A percentile compares a stretch with the other conserved stretches of the same genome.
Conservation (phyloP, 2,113 vertebrate species). For the Mesembrinibis cayennensis region DNA sequence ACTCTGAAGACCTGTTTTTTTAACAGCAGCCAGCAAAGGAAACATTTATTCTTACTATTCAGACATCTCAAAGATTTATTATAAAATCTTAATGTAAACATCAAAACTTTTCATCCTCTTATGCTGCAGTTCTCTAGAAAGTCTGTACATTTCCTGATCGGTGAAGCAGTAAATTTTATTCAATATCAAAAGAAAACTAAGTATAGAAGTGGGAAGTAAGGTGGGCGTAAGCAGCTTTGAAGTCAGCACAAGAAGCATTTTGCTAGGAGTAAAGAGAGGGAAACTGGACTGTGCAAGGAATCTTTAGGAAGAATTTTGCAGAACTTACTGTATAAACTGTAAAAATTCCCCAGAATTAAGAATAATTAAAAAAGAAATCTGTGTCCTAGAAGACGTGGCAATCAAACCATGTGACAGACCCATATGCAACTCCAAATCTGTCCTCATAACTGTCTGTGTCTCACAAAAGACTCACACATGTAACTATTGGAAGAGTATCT, state of each 20-base stretch:
- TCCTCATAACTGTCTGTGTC: slow-evolving; percentile 79
- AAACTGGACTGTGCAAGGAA: not conserved
- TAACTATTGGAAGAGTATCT: slow-evolving; percentile 82
- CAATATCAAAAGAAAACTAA: slow-evolving; percentile 49
- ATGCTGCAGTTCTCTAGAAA: slow-evolving; percentile 12
- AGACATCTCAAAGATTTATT: slow-evolving; percentile 29
- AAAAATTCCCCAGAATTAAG: slow-evolving; percentile 72
- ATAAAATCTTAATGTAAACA: slow-evolving; percentile 50
- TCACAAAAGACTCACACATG: slow-evolving; percentile 83
- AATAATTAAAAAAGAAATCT: slow-evolving; percentile 75
- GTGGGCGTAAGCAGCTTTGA: slow-evolving; percentile 46
- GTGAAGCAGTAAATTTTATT: slow-evolving; percentile 45
- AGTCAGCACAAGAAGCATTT: slow-evolving; percentile 41
- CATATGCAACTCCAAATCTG: slow-evolving; percentile 86
- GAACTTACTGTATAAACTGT: slow-evolving; percentile 60
- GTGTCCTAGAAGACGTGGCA: slow-evolving; percentile 78
- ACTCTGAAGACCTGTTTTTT: slow-evolving; percentile 29
- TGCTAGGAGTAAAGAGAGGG: not conserved
- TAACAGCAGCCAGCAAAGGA: not conserved
- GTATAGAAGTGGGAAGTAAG: slow-evolving; percentile 44
- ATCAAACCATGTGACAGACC: slow-evolving; percentile 82
- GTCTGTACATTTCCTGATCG: slow-evolving; percentile 7
- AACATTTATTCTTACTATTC: slow-evolving; percentile 27
- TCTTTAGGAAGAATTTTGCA: slow-evolving; percentile 56
- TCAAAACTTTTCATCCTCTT: slow-evolving; percentile 35